These are phyloP conservation scores for Gracilinanus agilis DNA, from an alignment of 2,113 vertebrate genomes.

Conservation along the genomic window DNA sequence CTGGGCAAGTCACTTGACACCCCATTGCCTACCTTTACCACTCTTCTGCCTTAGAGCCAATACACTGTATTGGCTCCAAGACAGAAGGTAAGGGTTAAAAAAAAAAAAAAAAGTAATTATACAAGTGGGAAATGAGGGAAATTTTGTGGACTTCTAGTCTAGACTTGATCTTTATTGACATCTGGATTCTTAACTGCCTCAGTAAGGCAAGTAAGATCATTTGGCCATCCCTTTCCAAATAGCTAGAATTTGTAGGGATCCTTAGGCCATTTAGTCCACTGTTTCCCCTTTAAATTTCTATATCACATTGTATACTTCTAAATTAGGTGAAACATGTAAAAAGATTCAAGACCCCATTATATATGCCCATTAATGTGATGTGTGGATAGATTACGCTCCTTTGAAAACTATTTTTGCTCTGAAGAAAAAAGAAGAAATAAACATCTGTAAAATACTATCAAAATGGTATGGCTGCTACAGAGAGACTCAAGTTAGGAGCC, in stretches of 20 bases:
- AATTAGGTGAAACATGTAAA: neutral
- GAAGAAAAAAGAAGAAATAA: neutral
- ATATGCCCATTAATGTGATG: neutral
- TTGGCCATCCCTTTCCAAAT: neutral
- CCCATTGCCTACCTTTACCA: no score
- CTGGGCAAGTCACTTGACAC: no score
- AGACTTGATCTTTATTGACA: neutral
- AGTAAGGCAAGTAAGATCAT: neutral
- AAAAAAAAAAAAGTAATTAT: neutral
- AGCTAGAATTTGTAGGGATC: neutral
- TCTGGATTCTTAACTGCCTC: neutral
- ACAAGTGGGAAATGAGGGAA: neutral
- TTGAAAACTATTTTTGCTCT: neutral
- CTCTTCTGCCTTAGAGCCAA: no score
- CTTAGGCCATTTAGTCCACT: neutral
- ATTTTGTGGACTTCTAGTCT: neutral
- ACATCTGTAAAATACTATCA: neutral
- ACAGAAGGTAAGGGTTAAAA: no score
- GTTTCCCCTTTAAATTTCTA: neutral
- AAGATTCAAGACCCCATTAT: neutral
- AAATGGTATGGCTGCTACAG: neutral
- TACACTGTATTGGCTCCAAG: no score
- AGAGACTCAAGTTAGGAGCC: neutral
- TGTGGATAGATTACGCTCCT: neutral
- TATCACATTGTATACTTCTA: neutral